These are phyloP conservation scores for Chionomys nivalis DNA, from an alignment of 2,113 vertebrate species.

Conservation along the genomic window DNA sequence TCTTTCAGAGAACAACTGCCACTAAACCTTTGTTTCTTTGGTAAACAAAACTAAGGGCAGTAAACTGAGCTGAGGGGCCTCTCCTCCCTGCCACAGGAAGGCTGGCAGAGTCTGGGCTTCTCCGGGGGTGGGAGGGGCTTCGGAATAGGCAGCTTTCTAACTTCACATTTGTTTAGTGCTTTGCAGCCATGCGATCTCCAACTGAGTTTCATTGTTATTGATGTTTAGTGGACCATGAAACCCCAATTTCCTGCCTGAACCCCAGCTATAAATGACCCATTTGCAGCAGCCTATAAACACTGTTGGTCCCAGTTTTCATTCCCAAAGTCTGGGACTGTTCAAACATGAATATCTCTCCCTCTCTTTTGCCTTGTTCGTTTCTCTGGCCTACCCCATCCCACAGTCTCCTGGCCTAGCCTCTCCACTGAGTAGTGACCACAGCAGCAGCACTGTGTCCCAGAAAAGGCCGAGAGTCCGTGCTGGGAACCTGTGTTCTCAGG, in stretches of 20 bases:
- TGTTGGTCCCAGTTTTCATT: not conserved
- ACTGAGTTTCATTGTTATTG: slow-evolving; percentile 31
- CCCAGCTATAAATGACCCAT: slow-evolving; percentile 20
- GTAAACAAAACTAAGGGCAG: not conserved
- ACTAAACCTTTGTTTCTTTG: not conserved
- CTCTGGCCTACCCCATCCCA: not conserved
- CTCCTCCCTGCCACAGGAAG: not conserved
- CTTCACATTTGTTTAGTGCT: not conserved
- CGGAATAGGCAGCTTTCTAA: accelerated
- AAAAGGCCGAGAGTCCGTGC: not conserved
- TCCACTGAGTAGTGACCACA: not conserved
- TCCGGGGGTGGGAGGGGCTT: not conserved
- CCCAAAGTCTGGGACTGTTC: not conserved
- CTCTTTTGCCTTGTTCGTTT: not conserved
- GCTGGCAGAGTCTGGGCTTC: accelerated
- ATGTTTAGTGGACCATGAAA: slow-evolving; percentile 58
- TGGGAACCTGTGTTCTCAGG: not conserved
- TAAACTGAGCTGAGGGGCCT: not conserved
- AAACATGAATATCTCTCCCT: not conserved
- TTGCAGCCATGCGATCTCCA: not conserved
- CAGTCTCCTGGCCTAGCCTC: not conserved
- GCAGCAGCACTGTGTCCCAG: not conserved
- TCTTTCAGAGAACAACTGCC: not conserved
- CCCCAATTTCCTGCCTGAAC: slow-evolving; percentile 42
- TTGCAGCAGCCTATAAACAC: slow-evolving; percentile 37